Conservation (phyloP, 2,888 invertebrate species). For the Dolichomitus sp. region DNA sequence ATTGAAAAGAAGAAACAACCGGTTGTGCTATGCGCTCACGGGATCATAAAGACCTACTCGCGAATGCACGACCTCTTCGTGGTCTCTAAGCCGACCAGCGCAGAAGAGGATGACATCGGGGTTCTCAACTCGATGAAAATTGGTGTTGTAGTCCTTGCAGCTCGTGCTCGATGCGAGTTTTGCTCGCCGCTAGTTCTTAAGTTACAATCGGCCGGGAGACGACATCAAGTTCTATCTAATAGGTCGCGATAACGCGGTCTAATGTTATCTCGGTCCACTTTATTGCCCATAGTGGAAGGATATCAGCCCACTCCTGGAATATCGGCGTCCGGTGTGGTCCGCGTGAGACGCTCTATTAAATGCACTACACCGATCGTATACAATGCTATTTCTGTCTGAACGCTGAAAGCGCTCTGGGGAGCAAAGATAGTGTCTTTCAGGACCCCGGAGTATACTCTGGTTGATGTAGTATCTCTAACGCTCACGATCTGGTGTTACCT, state of each 20-base stretch:
- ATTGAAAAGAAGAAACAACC: constrained; percentile 83
- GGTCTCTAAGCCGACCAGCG: constrained; percentile 35
- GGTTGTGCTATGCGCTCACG: constrained; percentile 82
- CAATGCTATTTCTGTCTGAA: constrained; percentile 56
- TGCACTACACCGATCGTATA: constrained; percentile 38
- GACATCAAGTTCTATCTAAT: constrained; percentile 78
- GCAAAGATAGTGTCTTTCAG: constrained; percentile 66
- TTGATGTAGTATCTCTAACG: constrained; percentile 22
- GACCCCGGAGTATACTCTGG: constrained; percentile 26
- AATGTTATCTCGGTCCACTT: constrained; percentile 76
- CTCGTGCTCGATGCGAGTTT: background rate
- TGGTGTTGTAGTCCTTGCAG: background rate
- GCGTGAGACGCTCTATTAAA: constrained; percentile 72
- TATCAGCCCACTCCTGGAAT: constrained; percentile 68
- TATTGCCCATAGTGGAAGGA: constrained; percentile 35
- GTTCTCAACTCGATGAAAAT: constrained; percentile 56
- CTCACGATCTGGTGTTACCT: constrained; percentile 20
- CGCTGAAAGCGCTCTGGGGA: constrained; percentile 51
- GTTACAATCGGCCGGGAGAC: constrained; percentile 79
- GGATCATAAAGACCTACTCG: constrained; percentile 82
- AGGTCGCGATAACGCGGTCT: constrained; percentile 80
- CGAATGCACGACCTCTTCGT: constrained; percentile 82
- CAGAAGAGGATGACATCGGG: constrained; percentile 50
- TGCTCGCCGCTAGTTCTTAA: constrained; percentile 60
- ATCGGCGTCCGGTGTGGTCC: constrained; percentile 80